Percentiles rank a stretch among this genome's conserved stretches.
Conservation (phyloP, 1,140 invertebrate genomes). For the Scaptomyza montana region DNA sequence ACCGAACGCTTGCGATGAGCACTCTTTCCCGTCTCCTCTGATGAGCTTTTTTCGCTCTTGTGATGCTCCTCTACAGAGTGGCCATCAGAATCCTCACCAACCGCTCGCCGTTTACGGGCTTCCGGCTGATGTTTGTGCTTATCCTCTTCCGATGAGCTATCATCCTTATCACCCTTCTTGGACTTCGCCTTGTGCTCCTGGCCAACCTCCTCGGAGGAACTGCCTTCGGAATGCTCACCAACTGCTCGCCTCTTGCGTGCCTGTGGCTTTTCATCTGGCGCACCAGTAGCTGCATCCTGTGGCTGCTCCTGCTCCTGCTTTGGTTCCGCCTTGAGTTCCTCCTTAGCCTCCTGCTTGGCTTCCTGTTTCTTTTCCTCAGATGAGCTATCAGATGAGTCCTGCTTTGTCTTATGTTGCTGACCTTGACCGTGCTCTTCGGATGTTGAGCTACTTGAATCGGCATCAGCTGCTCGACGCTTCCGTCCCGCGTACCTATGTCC, state of each 20-base stretch:
- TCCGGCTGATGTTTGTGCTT: not conserved
- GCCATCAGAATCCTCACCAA: constrained; percentile 1
- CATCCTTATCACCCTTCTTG: not conserved
- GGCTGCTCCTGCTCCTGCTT: not conserved
- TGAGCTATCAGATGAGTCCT: constrained; percentile 1
- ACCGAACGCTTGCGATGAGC: not conserved
- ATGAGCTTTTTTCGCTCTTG: not conserved
- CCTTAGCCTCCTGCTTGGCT: not conserved
- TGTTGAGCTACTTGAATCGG: constrained; percentile 11
- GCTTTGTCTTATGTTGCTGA: not conserved
- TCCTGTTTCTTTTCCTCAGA: constrained; percentile 8
- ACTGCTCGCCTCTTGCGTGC: constrained; percentile 1
- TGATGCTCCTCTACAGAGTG: constrained; percentile 16
- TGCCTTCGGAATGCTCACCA: not conserved
- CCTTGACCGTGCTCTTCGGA: constrained; percentile 17
- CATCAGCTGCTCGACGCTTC: not conserved
- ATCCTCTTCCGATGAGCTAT: not conserved
- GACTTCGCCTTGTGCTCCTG: not conserved
- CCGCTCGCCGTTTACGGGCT: not conserved
- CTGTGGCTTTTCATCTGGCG: not conserved
- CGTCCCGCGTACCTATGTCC: not conserved
- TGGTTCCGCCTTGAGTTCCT: not conserved
- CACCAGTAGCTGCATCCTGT: no score
- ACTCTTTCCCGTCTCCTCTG: not conserved
- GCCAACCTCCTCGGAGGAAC: not conserved